Evolutionary conservation across 2,888 invertebrate species (phyloP).

Genomic region (Ectemnius lituratus): DNA sequence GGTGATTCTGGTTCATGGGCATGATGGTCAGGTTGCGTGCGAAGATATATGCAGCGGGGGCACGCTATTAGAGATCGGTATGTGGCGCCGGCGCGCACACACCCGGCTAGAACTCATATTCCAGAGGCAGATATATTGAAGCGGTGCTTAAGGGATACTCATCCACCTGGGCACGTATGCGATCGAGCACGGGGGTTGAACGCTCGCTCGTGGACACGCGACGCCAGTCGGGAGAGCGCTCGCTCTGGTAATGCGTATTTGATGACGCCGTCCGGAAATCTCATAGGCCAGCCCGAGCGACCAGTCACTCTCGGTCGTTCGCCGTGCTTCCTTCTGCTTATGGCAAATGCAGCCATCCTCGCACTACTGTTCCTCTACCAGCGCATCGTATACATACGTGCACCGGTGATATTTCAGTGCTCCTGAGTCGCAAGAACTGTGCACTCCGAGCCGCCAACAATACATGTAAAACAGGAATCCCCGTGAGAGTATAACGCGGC

Average conservation of each 20-base stretch:
- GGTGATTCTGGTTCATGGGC: conserved; percentile 61
- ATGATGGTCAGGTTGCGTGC: conserved; percentile 74
- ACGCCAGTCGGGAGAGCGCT: conserved; percentile 53
- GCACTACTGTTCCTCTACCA: too few relatives aligned
- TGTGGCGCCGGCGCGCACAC: conserved; percentile 47
- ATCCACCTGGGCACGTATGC: conserved; percentile 20
- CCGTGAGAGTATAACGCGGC: too few relatives aligned
- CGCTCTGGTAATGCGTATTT: conserved; percentile 73
- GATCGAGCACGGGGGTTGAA: background rate
- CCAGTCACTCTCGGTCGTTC: conserved; percentile 60
- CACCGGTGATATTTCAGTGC: too few relatives aligned
- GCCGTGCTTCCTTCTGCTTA: conserved; percentile 43
- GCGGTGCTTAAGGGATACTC: conserved; percentile 52
- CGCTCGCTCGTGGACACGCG: conserved; percentile 51
- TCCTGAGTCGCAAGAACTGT: too few relatives aligned
- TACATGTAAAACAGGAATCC: too few relatives aligned
- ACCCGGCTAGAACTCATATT: conserved; percentile 40
- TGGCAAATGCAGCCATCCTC: background rate
- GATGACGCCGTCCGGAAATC: conserved; percentile 67
- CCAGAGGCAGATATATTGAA: conserved; percentile 45
- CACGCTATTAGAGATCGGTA: conserved; percentile 60
- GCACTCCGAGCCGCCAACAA: too few relatives aligned
- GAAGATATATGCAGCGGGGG: conserved; percentile 59
- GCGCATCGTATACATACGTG: too few relatives aligned
- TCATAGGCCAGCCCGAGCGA: conserved; percentile 34